Conservation (phyloP, 2,888 invertebrate species). For the Acrobeloides nanus region DNA sequence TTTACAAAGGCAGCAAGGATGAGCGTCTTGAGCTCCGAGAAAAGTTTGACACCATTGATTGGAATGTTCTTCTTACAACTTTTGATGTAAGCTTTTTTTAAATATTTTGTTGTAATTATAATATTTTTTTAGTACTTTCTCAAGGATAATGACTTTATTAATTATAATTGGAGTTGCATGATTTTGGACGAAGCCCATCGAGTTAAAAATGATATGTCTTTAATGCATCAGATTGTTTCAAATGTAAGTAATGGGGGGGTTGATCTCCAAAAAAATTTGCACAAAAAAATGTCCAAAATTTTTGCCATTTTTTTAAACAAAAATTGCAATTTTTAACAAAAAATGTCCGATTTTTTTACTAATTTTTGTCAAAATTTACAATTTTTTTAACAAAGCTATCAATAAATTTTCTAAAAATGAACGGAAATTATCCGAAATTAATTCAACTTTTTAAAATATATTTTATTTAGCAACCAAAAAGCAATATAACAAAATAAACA, state of each 20-base stretch:
- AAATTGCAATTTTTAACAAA: no score
- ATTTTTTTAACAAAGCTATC: no score
- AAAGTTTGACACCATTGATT: conserved; percentile 26
- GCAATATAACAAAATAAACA: no score
- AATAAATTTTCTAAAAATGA: conserved; percentile 55
- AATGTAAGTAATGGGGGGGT: neutral
- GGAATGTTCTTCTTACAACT: conserved; percentile 54
- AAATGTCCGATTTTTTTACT: no score
- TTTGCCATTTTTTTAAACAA: neutral
- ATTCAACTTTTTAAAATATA: no score
- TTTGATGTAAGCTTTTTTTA: conserved; percentile 53
- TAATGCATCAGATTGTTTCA: conserved; percentile 41
- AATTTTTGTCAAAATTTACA: no score
- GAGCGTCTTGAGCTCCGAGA: conserved; percentile 37
- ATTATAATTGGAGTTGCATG: conserved; percentile 75
- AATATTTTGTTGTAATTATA: neutral
- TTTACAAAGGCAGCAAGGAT: conserved; percentile 55
- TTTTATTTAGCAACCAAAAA: no score
- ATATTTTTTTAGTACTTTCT: conserved; percentile 71
- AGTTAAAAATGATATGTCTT: conserved; percentile 83
- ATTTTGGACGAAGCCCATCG: conserved; percentile 97
- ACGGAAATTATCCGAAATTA: conserved; percentile 59
- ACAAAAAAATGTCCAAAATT: conserved; percentile 5
- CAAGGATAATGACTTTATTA: conserved; percentile 83
- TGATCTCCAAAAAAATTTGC: neutral